A percentile compares a stretch with the other conserved stretches of the same genome.
phyloP scores from a whole-genome alignment of 2,113 vertebrate species.

The Coptodon rendalli region DNA sequence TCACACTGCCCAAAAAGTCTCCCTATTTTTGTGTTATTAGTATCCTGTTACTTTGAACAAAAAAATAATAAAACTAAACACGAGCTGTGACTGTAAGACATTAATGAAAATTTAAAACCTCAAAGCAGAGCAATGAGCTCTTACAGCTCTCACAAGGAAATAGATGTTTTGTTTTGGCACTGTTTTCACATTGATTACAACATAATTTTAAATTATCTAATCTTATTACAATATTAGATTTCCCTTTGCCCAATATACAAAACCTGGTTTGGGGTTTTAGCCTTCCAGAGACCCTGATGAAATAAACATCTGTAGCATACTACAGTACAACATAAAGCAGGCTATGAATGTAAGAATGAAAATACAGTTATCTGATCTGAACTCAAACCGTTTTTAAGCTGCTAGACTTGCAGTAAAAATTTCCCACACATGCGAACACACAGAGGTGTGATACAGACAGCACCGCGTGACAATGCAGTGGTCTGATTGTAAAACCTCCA shows the following conservation, averaged over 20 bases:
- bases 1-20: neutral
- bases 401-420: neutral
- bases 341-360: neutral
- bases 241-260: neutral
- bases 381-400: neutral
- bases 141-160: neutral
- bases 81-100: neutral
- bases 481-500: neutral
- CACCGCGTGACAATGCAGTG: neutral
- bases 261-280: neutral
- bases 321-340: neutral
- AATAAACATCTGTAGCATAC: neutral
- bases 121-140: neutral
- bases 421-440: neutral
- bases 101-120: neutral
- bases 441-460: neutral
- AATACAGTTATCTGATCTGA: neutral
- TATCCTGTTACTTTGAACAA: neutral
- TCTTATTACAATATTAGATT: neutral
- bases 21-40: neutral
- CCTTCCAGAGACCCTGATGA: neutral
- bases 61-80: neutral
- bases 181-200: neutral
- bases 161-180: neutral
- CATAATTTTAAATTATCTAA: neutral